Evolutionary conservation across 2,797 vertebrate genomes (phyloP).

Genomic region (Epinephelus coioides): DNA sequence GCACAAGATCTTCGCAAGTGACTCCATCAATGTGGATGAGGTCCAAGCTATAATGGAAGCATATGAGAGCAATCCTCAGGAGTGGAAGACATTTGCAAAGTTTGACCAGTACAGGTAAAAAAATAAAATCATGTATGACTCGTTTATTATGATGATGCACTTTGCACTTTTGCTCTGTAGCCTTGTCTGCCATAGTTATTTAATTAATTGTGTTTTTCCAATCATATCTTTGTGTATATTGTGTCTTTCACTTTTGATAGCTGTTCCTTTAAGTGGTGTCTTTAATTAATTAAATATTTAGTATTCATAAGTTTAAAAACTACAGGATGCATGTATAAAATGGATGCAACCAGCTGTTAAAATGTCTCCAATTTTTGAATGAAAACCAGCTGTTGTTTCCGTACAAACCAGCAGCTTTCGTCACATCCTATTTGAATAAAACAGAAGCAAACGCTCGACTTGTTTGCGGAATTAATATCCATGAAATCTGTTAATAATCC

Average conservation of each 20-base stretch:
- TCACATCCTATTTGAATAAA: slow-evolving; percentile 21
- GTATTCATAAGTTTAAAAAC: neutral
- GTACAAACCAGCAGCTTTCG: neutral
- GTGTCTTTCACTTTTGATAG: neutral
- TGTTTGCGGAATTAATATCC: neutral
- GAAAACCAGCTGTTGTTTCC: neutral
- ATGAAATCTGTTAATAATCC: neutral
- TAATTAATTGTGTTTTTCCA: neutral
- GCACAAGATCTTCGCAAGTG: slow-evolving; percentile 89
- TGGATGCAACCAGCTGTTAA: neutral
- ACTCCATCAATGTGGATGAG: slow-evolving; percentile 91
- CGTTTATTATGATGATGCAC: slow-evolving; percentile 29
- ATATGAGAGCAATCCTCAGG: slow-evolving; percentile 91
- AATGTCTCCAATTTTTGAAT: neutral
- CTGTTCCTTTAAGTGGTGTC: no score
- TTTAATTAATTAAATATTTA: neutral
- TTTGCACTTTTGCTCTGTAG: slow-evolving; percentile 26
- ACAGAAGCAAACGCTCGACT: neutral
- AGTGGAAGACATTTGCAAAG: slow-evolving; percentile 91
- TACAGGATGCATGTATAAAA: neutral
- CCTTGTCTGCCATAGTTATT: neutral
- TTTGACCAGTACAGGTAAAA: slow-evolving; percentile 95
- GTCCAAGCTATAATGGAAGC: slow-evolving; percentile 93
- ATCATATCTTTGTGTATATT: neutral
- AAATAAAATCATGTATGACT: neutral